A percentile compares a stretch with the other conserved stretches of the same genome.
phyloP scores from a whole-genome alignment of 2,113 vertebrate genomes.

The Sylvia atricapilla region DNA sequence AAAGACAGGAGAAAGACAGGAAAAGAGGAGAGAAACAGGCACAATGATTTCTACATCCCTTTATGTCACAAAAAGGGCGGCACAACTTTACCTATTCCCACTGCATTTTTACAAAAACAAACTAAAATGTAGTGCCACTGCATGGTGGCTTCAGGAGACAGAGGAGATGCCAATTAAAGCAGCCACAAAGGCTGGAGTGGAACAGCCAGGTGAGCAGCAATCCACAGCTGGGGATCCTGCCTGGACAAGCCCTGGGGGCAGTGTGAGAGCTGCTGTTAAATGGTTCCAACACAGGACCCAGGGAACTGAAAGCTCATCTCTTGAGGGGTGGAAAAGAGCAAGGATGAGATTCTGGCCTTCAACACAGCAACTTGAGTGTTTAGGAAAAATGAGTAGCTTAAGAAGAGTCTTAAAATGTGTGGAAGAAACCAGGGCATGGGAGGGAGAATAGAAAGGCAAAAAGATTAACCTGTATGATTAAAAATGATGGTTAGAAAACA shows the following conservation, averaged over 20 bases:
- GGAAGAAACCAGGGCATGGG: background rate
- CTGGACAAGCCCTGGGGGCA: background rate
- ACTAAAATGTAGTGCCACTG: background rate
- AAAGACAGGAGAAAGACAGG: constrained; percentile 24
- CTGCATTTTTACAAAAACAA: background rate
- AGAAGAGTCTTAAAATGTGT: background rate
- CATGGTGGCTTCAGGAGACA: background rate
- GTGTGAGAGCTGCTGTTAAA: background rate
- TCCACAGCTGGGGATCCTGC: background rate
- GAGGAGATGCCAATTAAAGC: background rate
- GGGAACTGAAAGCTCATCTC: background rate
- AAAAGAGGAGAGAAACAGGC: background rate
- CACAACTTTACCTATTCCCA: background rate
- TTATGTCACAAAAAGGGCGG: background rate
- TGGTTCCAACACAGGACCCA: background rate
- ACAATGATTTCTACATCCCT: background rate
- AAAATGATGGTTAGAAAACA: background rate
- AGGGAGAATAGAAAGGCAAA: background rate
- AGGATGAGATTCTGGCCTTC: background rate
- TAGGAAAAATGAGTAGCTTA: background rate
- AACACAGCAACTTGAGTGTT: background rate
- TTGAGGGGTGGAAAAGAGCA: background rate
- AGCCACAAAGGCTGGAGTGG: background rate
- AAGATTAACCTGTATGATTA: background rate
- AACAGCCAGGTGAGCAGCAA: background rate